Evolutionary conservation across 2,888 invertebrate species (phyloP), one percentile per base, ranked within the genome.

Genomic region (Caenorhabditis imperialis): DNA sequence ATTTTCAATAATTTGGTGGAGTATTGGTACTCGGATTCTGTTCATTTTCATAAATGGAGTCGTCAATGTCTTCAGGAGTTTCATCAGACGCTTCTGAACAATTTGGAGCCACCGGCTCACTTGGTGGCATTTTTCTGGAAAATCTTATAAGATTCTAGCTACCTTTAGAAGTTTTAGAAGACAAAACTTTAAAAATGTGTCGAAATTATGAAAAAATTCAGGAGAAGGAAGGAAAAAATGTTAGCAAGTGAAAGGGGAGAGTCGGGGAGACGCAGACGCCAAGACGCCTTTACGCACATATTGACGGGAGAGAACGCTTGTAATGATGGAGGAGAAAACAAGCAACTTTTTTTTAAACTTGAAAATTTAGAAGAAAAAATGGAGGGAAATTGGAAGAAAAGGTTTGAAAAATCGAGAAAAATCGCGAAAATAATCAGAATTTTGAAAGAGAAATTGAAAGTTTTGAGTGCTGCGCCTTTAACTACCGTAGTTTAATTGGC

Each of bases 41-140:
- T n/a, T n/a, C n/a, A n/a, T n/a, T n/a, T n/a, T 45, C 1, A 8
- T 16, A 27, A 47, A 27, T 12, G 18, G 18, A 23, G 14, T 54
- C 54, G 12, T 61, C 44, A 10, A 54, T 58, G 7, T 40, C 33
- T 7, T 67, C 53, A 0, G 58, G n/a, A n/a, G n/a, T n/a, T n/a
- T n/a, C n/a, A n/a, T n/a, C n/a, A n/a, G n/a, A n/a, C n/a, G n/a
- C n/a, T n/a, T n/a, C n/a, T n/a, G n/a, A n/a, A n/a, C n/a, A 35
- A 30, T 30, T 53, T 6, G 69, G 54, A 18, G 48, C 40, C 1
- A 65, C 35, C 2, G 65, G 65, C 33, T 70, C 70, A 4, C 70
- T 61, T 3, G 70, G 70, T 12, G 70, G 48, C 70, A 70, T 70
- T 8, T 2, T 16, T 16, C 33, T 20, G 20, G 1, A 10, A 5